A percentile compares a stretch with the other conserved stretches of the same genome.
These are phyloP conservation scores for Steinernema feltiae DNA, from an alignment of 1,140 invertebrate genomes.

Conservation along the genomic window DNA sequence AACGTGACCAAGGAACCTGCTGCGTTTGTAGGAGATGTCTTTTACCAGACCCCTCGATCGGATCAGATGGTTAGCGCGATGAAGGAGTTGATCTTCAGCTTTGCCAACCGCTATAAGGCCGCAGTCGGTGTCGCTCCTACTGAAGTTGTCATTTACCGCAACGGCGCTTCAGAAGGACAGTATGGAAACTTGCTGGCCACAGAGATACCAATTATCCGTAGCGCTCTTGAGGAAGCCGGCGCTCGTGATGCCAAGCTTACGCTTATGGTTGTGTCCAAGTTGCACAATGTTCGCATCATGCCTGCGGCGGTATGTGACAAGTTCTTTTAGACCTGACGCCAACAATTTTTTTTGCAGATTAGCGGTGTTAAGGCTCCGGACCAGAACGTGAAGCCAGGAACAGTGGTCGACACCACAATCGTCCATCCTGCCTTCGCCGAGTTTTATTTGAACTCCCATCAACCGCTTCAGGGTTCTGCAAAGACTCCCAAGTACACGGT, in stretches of 20 bases:
- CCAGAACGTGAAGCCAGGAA: slow-evolving; percentile 25
- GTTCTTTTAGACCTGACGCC: neutral
- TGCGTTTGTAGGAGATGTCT: neutral
- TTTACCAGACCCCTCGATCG: neutral
- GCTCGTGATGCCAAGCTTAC: slow-evolving; percentile 4
- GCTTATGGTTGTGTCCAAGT: slow-evolving; percentile 21
- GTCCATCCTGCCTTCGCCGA: slow-evolving; percentile 18
- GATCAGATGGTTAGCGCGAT: neutral
- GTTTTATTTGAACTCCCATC: slow-evolving; percentile 23
- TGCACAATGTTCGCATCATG: neutral
- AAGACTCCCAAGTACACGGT: too few species aligned
- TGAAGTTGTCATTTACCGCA: slow-evolving; percentile 18
- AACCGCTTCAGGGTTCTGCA: slow-evolving; percentile 20
- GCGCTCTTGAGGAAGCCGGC: neutral
- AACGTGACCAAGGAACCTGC: neutral
- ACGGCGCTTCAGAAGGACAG: slow-evolving; percentile 19
- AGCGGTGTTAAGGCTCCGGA: neutral
- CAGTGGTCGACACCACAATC: slow-evolving; percentile 20
- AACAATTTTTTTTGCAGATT: neutral
- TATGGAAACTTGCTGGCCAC: neutral
- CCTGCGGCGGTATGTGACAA: neutral
- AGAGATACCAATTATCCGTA: neutral
- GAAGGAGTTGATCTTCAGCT: neutral
- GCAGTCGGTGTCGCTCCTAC: neutral
- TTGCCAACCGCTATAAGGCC: neutral